Base-by-base conservation (phyloP, 2,888 invertebrate species). In the Adineta ricciae region DNA sequence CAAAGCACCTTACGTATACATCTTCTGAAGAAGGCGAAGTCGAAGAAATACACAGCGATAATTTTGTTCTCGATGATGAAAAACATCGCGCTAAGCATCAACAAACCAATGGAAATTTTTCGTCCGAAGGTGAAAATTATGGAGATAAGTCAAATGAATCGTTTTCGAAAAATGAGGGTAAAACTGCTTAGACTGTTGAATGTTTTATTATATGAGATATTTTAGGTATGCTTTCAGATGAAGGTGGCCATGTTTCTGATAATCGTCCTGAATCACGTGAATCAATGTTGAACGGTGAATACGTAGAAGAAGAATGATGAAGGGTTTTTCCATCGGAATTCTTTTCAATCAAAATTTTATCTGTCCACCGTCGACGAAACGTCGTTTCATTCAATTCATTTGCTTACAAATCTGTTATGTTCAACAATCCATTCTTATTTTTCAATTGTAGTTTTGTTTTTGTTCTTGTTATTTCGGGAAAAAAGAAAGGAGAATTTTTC, bases 11-110 rank as follows among this genome's bases (percentile, higher is more conserved):
- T 52, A 21, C 52, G 5, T 64, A 64, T 64, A 64, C 27, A 32
- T 64, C 64, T 32, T 64, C 64, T n/a, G 64, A 64, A 64, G 64
- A 64, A 64, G 64, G 64, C 16, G 64, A 64, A 64, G 64, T 64
- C 9, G 64, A 64, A 64, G 64, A 64, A 32, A 16, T 27, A 14
- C 27, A 27, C 11, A 64, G 64, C 27, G 64, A 64, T 64, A 9
- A 19, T 64, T 64, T 14, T 64, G 19, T 64, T 9, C 11, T 64
- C 11, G 64, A 64, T 32, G 64, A 64, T 64, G 64, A 27, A 32
- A 64, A 64, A 64, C 32, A 64, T 64, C 64, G 64, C 16, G 27
- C 27, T 1, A 64, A 64, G 32, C 27, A 64, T 64, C 1, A 32
- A 4, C 27, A 64, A 9, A 32, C 32, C 27, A 1, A 64, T 64